Percentiles rank a stretch among this genome's conserved stretches.
Evolutionary conservation across 2,797 vertebrate species (phyloP).

Genomic region (Coreius guichenoti): DNA sequence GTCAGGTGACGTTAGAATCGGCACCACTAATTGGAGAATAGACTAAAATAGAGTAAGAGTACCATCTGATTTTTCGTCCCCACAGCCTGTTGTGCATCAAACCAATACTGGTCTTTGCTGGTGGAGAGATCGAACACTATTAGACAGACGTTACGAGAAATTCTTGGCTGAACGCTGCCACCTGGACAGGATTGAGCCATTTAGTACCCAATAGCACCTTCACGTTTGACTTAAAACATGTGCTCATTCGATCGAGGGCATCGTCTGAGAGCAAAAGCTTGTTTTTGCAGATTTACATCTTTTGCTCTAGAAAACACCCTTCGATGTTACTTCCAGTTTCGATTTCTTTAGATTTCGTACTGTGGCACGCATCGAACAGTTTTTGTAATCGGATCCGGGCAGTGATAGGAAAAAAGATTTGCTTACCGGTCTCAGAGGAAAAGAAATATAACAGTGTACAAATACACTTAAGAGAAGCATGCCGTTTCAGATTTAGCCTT

Average conservation of each 20-base stretch:
- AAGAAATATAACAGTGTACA: slow-evolving; percentile 33
- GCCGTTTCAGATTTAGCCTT: slow-evolving; percentile 32
- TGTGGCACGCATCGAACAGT: slow-evolving; percentile 50
- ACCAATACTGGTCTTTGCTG: slow-evolving; percentile 55
- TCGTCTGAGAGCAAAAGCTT: slow-evolving; percentile 44
- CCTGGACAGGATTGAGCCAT: slow-evolving; percentile 32
- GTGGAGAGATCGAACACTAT: slow-evolving; percentile 45
- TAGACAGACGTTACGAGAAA: slow-evolving; percentile 34
- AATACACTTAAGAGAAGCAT: slow-evolving; percentile 46
- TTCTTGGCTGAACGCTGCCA: slow-evolving; percentile 47
- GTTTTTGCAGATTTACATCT: slow-evolving; percentile 21
- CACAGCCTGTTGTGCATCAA: slow-evolving; percentile 36
- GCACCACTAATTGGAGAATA: slow-evolving; percentile 54
- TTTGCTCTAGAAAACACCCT: slow-evolving; percentile 40
- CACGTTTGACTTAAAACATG: slow-evolving; percentile 46
- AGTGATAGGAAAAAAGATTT: slow-evolving; percentile 56
- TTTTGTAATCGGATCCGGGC: slow-evolving; percentile 53
- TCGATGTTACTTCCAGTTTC: slow-evolving; percentile 68
- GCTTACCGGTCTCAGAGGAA: slow-evolving; percentile 36
- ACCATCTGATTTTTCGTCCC: slow-evolving; percentile 21
- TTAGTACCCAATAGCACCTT: slow-evolving; percentile 66
- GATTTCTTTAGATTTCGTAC: slow-evolving; percentile 45
- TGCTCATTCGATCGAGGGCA: slow-evolving; percentile 43
- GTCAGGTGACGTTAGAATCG: slow-evolving; percentile 39
- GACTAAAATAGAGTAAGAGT: slow-evolving; percentile 43